phyloP scores from a whole-genome alignment of 1,140 invertebrate genomes.

The Chironomus striatipennis region DNA sequence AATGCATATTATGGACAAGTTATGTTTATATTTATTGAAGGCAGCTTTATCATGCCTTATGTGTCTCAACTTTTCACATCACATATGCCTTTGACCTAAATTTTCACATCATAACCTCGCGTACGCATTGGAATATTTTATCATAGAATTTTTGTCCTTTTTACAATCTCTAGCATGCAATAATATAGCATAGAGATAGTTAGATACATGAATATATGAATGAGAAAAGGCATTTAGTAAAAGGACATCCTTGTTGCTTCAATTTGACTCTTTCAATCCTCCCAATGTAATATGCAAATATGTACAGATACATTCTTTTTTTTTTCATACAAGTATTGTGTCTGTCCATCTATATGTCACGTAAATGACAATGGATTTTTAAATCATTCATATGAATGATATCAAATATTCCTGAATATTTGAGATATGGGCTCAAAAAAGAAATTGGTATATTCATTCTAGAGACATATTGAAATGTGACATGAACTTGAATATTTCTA shows the following conservation, averaged over 20 bases:
- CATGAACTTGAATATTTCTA: not conserved
- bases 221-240: not conserved
- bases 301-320: not conserved
- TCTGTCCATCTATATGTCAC: constrained; percentile 12
- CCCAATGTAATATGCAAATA: not conserved
- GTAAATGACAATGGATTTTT: constrained; percentile 13
- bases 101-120: constrained; percentile 21
- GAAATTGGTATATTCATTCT: not conserved
- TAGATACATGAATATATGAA: not conserved
- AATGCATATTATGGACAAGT: no score
- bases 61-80: constrained; percentile 12
- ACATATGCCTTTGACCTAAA: constrained; percentile 17
- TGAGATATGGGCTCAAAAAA: not conserved
- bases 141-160: constrained; percentile 5
- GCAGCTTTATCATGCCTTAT: constrained; percentile 5
- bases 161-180: not conserved
- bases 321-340: not conserved
- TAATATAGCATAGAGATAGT: not conserved
- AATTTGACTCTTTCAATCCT: not conserved
- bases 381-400: constrained; percentile 9
- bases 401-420: not conserved
- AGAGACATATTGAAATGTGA: not conserved
- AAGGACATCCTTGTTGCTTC: constrained; percentile 11
- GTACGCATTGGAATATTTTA: constrained; percentile 1
- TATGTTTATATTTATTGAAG: not conserved